phyloP scores from a whole-genome alignment of 2,113 vertebrate genomes.

The Brienomyrus brachyistius region DNA sequence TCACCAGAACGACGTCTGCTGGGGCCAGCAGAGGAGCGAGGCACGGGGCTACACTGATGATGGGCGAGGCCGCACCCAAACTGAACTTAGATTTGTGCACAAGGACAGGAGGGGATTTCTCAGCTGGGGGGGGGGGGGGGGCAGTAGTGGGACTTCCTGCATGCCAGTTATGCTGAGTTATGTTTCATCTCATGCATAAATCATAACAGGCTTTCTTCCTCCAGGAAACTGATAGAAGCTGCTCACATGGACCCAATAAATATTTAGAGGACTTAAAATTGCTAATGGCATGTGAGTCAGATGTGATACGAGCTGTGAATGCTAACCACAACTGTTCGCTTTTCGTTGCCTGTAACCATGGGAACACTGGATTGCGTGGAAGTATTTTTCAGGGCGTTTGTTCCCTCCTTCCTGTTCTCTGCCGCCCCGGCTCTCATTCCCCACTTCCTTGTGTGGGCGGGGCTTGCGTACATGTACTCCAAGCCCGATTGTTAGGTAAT shows the following conservation, averaged over 20 bases:
- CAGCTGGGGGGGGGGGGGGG: not conserved
- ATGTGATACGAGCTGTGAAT: not conserved
- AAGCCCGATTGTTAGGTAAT: not conserved
- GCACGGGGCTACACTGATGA: not conserved
- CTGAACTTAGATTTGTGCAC: not conserved
- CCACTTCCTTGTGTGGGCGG: not conserved
- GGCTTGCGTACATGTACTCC: not conserved
- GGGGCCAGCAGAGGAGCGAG: not conserved
- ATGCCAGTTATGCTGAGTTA: not conserved
- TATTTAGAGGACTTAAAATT: not conserved
- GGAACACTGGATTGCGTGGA: not conserved
- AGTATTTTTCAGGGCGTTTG: not conserved
- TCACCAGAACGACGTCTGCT: not conserved
- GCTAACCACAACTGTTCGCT: not conserved
- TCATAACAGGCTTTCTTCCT: not conserved
- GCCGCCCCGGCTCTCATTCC: not conserved
- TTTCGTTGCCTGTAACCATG: constrained; percentile 7
- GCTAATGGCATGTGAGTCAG: constrained; percentile 3
- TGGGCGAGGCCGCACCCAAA: not conserved
- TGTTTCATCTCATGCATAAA: constrained; percentile 7
- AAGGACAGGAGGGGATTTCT: not conserved
- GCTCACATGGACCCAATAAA: not conserved
- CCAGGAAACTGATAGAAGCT: not conserved
- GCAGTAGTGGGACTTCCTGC: not conserved
- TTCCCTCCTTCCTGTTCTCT: not conserved